Evolutionary conservation across 1,140 invertebrate genomes (phyloP).

Genomic region (Heliconius nattereri): DNA sequence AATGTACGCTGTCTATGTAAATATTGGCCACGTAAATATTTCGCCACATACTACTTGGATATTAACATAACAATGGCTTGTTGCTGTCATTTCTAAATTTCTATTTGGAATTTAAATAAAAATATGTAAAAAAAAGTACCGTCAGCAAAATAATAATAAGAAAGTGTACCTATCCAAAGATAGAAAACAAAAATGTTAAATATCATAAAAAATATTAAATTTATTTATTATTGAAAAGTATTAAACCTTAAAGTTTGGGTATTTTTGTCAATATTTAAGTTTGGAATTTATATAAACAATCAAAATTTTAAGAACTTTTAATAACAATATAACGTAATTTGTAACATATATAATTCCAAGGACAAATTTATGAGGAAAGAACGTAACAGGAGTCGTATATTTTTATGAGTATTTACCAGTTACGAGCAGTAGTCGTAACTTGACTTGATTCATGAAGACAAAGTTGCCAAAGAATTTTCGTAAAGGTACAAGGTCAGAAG

Average conservation of each 20-base stretch:
- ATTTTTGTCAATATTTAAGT: neutral
- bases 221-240: no score
- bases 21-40: slow-evolving; percentile 26
- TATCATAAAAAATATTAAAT: neutral
- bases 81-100: slow-evolving; percentile 11
- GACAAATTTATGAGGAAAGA: slow-evolving; percentile 29
- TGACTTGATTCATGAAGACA: slow-evolving; percentile 38
- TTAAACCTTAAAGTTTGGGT: neutral
- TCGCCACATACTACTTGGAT: slow-evolving; percentile 14
- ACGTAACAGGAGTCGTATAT: slow-evolving; percentile 32
- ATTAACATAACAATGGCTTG: slow-evolving; percentile 28
- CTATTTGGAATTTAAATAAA: neutral
- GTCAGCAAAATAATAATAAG: neutral
- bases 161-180: neutral
- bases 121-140: neutral
- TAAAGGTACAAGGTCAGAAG: slow-evolving; percentile 37
- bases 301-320: neutral
- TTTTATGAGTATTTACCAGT: slow-evolving; percentile 33
- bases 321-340: neutral
- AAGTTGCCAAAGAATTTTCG: slow-evolving; percentile 38
- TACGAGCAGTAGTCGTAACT: slow-evolving; percentile 36
- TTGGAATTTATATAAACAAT: neutral
- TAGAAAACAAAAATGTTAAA: neutral
- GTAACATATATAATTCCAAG: slow-evolving; percentile 18
- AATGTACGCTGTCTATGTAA: slow-evolving; percentile 25